Evolutionary conservation across 1,140 invertebrate genomes (phyloP).

Genomic region (Lethrus apterus): DNA sequence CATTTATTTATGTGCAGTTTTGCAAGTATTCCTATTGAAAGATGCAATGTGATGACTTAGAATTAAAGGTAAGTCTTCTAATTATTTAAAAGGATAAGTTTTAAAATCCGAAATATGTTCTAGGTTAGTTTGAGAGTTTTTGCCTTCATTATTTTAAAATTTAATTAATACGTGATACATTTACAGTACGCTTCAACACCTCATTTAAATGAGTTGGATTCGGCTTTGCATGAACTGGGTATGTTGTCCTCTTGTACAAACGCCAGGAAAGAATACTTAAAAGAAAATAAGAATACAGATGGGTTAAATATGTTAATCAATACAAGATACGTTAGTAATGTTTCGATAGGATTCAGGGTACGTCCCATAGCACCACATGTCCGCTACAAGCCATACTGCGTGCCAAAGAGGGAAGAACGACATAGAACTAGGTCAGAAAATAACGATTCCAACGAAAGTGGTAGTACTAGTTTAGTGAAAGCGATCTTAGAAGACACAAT

Average conservation of each 20-base stretch:
- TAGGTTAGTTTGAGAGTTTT: neutral
- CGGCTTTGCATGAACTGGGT: slow-evolving; percentile 49
- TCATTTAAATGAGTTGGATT: slow-evolving; percentile 45
- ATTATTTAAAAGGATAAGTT: neutral
- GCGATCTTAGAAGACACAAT: slow-evolving; percentile 33
- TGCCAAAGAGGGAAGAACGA: slow-evolving; percentile 36
- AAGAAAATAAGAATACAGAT: slow-evolving; percentile 38
- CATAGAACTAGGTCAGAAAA: slow-evolving; percentile 53
- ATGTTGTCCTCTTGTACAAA: slow-evolving; percentile 50
- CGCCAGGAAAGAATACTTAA: slow-evolving; percentile 47
- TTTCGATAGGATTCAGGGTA: slow-evolving; percentile 50
- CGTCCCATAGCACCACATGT: slow-evolving; percentile 33
- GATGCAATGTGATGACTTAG: slow-evolving; percentile 18
- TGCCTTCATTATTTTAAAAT: neutral
- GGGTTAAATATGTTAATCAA: slow-evolving; percentile 46
- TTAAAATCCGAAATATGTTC: neutral
- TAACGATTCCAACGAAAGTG: slow-evolving; percentile 43
- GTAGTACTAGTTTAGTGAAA: slow-evolving; percentile 21
- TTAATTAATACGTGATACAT: neutral
- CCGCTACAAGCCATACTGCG: slow-evolving; percentile 35
- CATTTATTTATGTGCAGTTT: slow-evolving; percentile 8
- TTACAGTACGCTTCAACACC: slow-evolving; percentile 13
- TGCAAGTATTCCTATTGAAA: slow-evolving; percentile 9
- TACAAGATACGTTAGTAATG: slow-evolving; percentile 47
- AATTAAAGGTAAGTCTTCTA: slow-evolving; percentile 16